Evolutionary conservation across 2,888 invertebrate genomes (phyloP), one percentile per base, ranked within the genome.

Genomic region (Euspilapteryx auroguttella): DNA sequence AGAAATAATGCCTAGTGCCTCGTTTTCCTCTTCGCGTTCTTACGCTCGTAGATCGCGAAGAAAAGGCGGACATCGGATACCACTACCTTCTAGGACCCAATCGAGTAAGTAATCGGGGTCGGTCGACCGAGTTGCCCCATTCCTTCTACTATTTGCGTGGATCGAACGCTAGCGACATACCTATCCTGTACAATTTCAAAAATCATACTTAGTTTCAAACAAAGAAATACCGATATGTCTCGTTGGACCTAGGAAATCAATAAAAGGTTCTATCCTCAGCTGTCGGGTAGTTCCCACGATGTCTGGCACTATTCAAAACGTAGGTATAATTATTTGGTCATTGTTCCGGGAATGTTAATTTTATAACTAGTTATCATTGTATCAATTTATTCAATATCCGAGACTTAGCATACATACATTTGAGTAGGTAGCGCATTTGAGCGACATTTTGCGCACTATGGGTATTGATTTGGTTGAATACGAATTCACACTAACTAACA

Each of bases 1-100:
- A 75, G 71, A 73, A 76, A 88, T 84, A 79, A 90, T 93, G 93
- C 93, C 92, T 82, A 92, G 92, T 83, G 92, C 92, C 80, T 92
- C 92, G 71, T 91, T 92, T 79, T 89, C 90, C 65, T 89, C 91
- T 77, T 89, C 90, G 76, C 86, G 91, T 81, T 89, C 89, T 78
- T 91, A 89, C 80, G 87, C 89, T 58, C 85, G 92, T 75, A 86
- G 92, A 79, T 92, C 92, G 68, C 84, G 91, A 65, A 87, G 92
- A 80, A 91, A 92, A 87, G 89, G 88, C 65, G 88, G 87, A 52
- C 90, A 90, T 78, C 84, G 92, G 63, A 89, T 87, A 65, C 87
- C 87, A 49, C 77, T 87, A 65, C 87, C 87, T 57, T 87, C 87
- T 52, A 82, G 87, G 75, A 86, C 86, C 58, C 86, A 84, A 78